These are phyloP conservation scores for Artemisiospiza belli DNA, from an alignment of 2,113 vertebrate genomes.

Conservation along the genomic window DNA sequence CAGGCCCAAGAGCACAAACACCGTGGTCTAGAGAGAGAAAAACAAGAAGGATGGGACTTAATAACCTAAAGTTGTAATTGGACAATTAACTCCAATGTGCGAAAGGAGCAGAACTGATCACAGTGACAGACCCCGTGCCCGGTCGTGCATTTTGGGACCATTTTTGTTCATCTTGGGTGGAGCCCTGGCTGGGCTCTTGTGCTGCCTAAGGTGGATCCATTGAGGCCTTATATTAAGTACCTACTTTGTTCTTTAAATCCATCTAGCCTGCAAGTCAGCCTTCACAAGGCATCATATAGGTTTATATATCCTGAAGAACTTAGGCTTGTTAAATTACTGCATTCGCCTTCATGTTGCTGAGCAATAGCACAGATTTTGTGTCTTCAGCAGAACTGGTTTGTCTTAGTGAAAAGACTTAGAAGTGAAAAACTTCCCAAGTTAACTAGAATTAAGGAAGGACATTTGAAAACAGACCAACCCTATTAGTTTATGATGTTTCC, in stretches of 20 bases:
- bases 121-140: fast-evolving
- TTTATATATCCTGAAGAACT: background rate
- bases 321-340: background rate
- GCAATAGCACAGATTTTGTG: background rate
- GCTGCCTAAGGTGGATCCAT: background rate
- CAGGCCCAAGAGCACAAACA: background rate
- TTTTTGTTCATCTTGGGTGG: background rate
- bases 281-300: background rate
- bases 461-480: background rate
- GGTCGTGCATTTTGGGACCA: background rate
- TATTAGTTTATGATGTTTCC: background rate
- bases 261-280: background rate
- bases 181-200: background rate
- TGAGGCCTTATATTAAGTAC: background rate
- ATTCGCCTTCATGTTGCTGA: background rate
- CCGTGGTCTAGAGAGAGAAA: background rate
- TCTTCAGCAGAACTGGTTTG: background rate
- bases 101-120: background rate
- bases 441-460: background rate
- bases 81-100: background rate
- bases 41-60: background rate
- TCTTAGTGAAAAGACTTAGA: background rate
- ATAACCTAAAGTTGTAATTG: background rate
- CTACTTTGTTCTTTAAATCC: background rate
- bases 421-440: background rate